Evolutionary conservation across 2,113 vertebrate species (phyloP).

Genomic region (Prionailurus bengalensis): DNA sequence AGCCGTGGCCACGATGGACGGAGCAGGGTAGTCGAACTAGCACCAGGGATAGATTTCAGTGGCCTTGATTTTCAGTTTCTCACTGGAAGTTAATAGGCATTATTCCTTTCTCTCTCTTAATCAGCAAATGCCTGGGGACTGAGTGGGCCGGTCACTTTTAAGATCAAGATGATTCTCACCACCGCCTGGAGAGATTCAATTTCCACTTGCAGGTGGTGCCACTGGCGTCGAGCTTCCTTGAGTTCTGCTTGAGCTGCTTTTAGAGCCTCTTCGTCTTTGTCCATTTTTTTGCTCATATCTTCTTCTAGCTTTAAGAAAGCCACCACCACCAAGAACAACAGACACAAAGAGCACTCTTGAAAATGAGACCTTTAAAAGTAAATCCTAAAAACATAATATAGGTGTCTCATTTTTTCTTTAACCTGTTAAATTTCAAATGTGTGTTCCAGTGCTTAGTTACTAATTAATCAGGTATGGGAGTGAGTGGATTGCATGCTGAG

Average conservation of each 20-base stretch:
- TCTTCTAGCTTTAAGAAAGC: slow-evolving; percentile 85
- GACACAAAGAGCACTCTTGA: background rate
- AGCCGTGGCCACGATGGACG: background rate
- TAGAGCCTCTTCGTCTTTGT: slow-evolving; percentile 91
- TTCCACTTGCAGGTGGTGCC: slow-evolving; percentile 96
- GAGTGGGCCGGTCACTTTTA: background rate
- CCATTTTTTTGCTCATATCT: slow-evolving; percentile 91
- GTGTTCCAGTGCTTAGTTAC: background rate
- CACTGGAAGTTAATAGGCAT: background rate
- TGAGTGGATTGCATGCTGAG: background rate
- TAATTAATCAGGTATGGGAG: background rate
- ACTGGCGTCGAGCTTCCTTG: slow-evolving; percentile 93
- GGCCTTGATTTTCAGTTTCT: background rate
- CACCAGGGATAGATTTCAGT: background rate
- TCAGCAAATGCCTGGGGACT: background rate
- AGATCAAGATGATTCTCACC: slow-evolving; percentile 86
- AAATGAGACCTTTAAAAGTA: background rate
- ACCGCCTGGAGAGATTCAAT: slow-evolving; percentile 95
- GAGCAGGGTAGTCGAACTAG: background rate
- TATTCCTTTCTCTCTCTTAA: background rate
- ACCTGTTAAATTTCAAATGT: background rate
- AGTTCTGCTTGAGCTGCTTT: slow-evolving; percentile 94
- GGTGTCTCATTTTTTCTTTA: background rate
- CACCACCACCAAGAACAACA: background rate
- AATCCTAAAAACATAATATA: background rate